Percentiles rank a stretch among this genome's conserved stretches.
phyloP scores from a whole-genome alignment of 1,140 invertebrate species.

The Holotrichia oblita region DNA sequence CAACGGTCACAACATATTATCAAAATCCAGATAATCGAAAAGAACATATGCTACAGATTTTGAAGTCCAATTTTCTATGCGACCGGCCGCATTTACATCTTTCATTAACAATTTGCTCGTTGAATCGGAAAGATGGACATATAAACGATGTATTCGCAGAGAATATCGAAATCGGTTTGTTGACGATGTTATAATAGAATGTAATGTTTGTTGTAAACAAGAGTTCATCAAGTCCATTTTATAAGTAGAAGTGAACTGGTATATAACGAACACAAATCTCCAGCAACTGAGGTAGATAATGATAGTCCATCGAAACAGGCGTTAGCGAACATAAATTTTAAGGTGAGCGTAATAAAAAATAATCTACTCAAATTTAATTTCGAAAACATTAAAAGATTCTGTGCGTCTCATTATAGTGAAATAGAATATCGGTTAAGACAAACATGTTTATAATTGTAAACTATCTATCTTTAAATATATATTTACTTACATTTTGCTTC shows the following conservation, averaged over 20 bases:
- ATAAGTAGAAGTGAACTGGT: background rate
- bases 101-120: background rate
- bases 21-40: conserved; percentile 12
- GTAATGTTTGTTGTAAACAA: conserved; percentile 33
- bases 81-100: background rate
- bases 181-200: background rate
- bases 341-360: background rate
- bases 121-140: conserved; percentile 19
- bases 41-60: background rate
- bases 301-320: background rate
- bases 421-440: background rate
- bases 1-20: background rate
- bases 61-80: conserved; percentile 2
- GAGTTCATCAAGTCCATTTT: background rate
- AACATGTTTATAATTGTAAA: background rate
- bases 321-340: background rate
- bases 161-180: background rate
- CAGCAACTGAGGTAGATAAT: background rate
- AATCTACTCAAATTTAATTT: background rate
- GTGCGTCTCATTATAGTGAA: background rate
- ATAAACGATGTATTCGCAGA: background rate
- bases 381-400: no score
- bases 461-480: background rate
- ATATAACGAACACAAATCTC: background rate
- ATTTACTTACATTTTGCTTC: no score